phyloP scores from a whole-genome alignment of 2,113 vertebrate genomes.

The Chelonoidis abingdonii region DNA sequence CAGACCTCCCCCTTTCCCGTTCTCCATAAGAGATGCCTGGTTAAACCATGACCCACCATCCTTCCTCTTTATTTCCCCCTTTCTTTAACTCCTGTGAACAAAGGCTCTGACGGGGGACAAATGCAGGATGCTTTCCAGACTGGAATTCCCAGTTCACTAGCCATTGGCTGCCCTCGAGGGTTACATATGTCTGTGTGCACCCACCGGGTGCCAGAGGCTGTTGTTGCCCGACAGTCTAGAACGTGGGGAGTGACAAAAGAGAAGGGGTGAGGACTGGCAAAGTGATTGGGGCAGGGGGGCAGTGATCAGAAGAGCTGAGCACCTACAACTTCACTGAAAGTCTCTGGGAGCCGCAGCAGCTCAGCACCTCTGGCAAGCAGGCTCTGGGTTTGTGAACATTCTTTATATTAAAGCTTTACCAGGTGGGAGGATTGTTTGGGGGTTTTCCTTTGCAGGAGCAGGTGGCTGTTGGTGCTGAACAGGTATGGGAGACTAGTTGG shows the following conservation, averaged over 20 bases:
- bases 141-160: neutral
- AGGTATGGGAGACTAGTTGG: neutral
- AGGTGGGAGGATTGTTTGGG: neutral
- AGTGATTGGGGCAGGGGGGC: rapidly evolving
- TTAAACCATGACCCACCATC: neutral
- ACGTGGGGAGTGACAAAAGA: neutral
- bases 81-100: neutral
- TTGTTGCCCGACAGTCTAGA: neutral
- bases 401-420: neutral
- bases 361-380: neutral
- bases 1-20: neutral
- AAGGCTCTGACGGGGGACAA: neutral
- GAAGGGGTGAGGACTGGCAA: neutral
- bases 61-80: neutral
- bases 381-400: neutral
- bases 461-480: neutral
- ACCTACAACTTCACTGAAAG: neutral
- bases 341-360: neutral
- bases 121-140: neutral
- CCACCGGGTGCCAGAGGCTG: neutral
- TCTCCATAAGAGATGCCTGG: too few species aligned
- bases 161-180: neutral
- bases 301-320: neutral
- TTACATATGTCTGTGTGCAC: neutral
- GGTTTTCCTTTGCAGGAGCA: neutral